phyloP scores from a whole-genome alignment of 1,140 invertebrate genomes.

The Palaemon carinicauda region DNA sequence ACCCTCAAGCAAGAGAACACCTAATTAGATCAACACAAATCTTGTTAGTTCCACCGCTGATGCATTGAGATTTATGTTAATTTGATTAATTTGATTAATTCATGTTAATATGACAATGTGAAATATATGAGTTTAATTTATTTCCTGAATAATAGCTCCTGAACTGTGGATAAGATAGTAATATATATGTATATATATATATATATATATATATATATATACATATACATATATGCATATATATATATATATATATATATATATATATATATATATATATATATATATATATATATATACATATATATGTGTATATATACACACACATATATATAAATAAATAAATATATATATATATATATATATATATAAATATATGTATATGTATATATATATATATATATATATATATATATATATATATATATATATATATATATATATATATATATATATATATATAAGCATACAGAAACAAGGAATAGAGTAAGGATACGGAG shows the following conservation, averaged over 20 bases:
- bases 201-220: not conserved
- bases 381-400: not conserved
- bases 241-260: not conserved
- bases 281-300: not conserved
- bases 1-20: too few species aligned
- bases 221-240: not conserved
- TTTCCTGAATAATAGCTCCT: too few species aligned
- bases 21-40: too few species aligned
- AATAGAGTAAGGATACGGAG: too few species aligned
- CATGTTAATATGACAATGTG: too few species aligned
- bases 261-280: not conserved
- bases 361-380: not conserved
- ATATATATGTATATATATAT: not conserved
- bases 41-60: too few species aligned
- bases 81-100: too few species aligned
- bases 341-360: not conserved
- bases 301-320: not conserved
- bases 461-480: not conserved
- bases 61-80: too few species aligned
- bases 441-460: not conserved
- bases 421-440: not conserved
- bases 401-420: not conserved
- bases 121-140: too few species aligned
- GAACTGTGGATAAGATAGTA: not conserved
- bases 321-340: not conserved